Percentiles rank a stretch among this genome's conserved stretches.
Evolutionary conservation across 2,888 invertebrate genomes (phyloP).

Genomic region (Leucophenga montana): DNA sequence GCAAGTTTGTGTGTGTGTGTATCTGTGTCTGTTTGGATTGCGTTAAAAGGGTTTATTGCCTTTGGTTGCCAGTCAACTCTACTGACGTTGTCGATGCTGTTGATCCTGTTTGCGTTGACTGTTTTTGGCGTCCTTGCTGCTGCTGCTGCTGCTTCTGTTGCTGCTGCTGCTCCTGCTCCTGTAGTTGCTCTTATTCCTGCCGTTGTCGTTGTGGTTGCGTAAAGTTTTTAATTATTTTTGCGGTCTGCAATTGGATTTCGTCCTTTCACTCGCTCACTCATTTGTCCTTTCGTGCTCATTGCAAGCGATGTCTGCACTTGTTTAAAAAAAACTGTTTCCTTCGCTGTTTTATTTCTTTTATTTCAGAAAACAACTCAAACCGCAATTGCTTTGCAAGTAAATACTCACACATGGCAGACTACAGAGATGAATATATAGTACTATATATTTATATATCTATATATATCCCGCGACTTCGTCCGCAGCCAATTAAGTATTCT

Average conservation of each 20-base stretch:
- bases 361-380: background rate
- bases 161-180: background rate
- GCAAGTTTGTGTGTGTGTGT: background rate
- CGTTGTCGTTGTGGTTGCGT: conserved; percentile 36
- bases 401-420: background rate
- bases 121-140: background rate
- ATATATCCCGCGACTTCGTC: too few species aligned
- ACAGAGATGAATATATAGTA: too few species aligned
- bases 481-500: too few species aligned
- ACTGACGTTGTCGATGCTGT: conserved; percentile 5
- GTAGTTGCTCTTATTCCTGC: background rate
- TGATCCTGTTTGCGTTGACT: background rate
- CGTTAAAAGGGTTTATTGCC: background rate
- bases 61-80: background rate
- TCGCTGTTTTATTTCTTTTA: background rate
- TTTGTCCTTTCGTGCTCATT: conserved; percentile 14
- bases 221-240: conserved; percentile 62
- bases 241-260: conserved; percentile 58
- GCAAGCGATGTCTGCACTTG: background rate
- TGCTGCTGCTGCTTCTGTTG: too few species aligned
- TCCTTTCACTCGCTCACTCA: background rate
- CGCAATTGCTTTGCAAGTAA: background rate
- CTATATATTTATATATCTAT: too few species aligned
- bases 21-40: background rate
- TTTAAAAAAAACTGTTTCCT: background rate